Conservation (phyloP, 2,113 vertebrate genomes). For the Dromiciops gliroides region DNA sequence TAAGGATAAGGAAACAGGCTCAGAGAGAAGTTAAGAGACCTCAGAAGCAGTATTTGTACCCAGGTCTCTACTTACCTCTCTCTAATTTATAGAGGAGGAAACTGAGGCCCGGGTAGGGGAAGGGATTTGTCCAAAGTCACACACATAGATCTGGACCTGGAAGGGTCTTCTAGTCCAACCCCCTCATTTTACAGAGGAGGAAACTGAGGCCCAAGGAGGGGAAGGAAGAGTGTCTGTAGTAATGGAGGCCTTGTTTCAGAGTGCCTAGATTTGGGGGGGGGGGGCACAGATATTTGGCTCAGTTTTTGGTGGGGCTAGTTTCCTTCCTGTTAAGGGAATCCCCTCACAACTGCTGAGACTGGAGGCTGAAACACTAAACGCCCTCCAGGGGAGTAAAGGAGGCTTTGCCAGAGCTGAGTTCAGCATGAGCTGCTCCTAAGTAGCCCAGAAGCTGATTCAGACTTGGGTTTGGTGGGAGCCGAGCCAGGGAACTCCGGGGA, state of each 20-base stretch:
- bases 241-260: conserved; percentile 22
- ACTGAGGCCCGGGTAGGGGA: too few species aligned
- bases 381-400: conserved; percentile 3
- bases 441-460: conserved; percentile 69
- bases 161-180: too few species aligned
- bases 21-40: conserved; percentile 38
- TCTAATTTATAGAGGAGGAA: background rate
- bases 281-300: conserved; percentile 27
- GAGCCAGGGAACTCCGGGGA: conserved; percentile 64
- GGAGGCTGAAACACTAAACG: conserved; percentile 52
- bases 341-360: conserved; percentile 40
- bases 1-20: conserved; percentile 46
- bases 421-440: conserved; percentile 51
- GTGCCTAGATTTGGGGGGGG: background rate
- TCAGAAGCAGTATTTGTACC: conserved; percentile 14
- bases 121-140: too few species aligned
- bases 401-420: conserved; percentile 45
- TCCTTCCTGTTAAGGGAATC: conserved; percentile 40
- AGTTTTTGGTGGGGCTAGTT: conserved; percentile 32
- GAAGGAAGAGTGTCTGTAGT: background rate
- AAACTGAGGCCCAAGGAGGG: too few species aligned
- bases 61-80: background rate
- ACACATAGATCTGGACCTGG: too few species aligned
- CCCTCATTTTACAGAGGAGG: too few species aligned
- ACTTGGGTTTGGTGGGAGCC: conserved; percentile 40